Conservation (phyloP, 1,140 invertebrate genomes). For the Hyphantria cunea region DNA sequence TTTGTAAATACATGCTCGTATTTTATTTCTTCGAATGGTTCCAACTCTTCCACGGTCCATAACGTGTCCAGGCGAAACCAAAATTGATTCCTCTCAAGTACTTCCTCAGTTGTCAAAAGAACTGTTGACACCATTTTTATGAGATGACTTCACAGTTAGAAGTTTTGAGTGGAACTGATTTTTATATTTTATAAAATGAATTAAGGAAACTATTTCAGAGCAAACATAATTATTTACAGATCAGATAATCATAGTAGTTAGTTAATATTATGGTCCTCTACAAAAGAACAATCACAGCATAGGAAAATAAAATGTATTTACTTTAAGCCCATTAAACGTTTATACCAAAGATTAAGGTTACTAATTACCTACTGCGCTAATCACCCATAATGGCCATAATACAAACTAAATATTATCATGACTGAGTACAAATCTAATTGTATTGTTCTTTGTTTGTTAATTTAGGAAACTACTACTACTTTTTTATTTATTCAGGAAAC, state of each 20-base stretch:
- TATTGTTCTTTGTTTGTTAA: too few species aligned
- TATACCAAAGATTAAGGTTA: too few species aligned
- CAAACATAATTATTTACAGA: conserved; percentile 9
- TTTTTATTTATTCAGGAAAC: too few species aligned
- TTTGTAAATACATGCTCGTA: conserved; percentile 62
- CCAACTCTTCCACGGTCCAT: conserved; percentile 71
- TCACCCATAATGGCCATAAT: too few species aligned
- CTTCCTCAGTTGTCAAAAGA: conserved; percentile 69
- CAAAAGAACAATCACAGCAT: too few species aligned
- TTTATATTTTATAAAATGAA: not conserved
- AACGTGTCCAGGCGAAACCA: conserved; percentile 67
- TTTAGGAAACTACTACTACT: conserved; percentile 1
- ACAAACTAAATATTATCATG: too few species aligned
- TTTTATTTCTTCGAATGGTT: conserved; percentile 73
- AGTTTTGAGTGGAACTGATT: not conserved
- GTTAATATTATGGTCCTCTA: too few species aligned
- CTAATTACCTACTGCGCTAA: too few species aligned
- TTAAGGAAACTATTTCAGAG: not conserved
- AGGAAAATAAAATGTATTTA: not conserved
- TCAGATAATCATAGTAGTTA: not conserved
- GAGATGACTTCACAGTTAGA: conserved; percentile 9
- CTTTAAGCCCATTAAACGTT: too few species aligned
- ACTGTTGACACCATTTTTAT: conserved; percentile 66
- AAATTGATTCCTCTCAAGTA: conserved; percentile 65
- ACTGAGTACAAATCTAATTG: too few species aligned